Conservation (phyloP, 2,888 invertebrate genomes). For the Lamellibrachia columna region DNA sequence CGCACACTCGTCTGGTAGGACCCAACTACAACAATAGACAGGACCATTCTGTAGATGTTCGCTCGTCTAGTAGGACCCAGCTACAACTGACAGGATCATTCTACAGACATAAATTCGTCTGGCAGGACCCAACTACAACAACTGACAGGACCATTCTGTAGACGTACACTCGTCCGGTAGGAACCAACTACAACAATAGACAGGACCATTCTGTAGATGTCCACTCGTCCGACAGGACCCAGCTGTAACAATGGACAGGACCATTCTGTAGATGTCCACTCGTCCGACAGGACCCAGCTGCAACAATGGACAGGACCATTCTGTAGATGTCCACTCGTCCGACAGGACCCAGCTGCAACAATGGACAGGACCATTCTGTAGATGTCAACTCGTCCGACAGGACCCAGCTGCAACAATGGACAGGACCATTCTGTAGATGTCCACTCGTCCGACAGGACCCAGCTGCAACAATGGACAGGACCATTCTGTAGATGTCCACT, state of each 20-base stretch:
- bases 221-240: background rate
- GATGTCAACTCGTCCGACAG: background rate
- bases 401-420: background rate
- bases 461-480: background rate
- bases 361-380: background rate
- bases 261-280: background rate
- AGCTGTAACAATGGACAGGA: background rate
- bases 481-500: background rate
- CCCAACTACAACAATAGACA: background rate
- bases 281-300: too few species aligned
- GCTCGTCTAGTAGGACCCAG: background rate
- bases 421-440: conserved; percentile 17
- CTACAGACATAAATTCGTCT: background rate
- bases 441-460: background rate
- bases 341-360: background rate
- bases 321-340: background rate
- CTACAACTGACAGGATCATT: conserved; percentile 8
- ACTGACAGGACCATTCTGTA: background rate
- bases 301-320: too few species aligned
- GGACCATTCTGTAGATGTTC: background rate
- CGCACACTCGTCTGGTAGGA: background rate
- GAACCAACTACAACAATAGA: background rate
- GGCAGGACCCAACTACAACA: background rate
- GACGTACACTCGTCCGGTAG: background rate
- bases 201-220: conserved; percentile 18